Base-by-base conservation (phyloP, 2,113 vertebrate genomes). In the Bubo bubo region DNA sequence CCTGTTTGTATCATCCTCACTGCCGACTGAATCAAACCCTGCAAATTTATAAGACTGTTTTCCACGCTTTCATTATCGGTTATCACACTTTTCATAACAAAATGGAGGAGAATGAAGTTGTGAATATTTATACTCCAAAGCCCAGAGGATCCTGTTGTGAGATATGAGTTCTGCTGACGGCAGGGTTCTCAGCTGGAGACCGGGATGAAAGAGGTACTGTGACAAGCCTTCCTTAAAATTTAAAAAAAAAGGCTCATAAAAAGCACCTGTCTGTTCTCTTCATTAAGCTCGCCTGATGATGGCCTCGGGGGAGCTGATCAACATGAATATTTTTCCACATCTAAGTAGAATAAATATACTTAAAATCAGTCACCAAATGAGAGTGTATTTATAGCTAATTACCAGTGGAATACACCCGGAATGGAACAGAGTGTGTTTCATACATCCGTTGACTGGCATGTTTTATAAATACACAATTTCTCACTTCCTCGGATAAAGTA, bases 261-360 rank as follows among this genome's bases (percentile, higher is more conserved):
- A 97, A 68, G 79, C 90, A 96, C 95, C 95, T 96, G 94, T 90
- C 95, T 88, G 88, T 83, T 96, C 86, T 91, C 95, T 91, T 97
- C 97, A 90, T 97, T 96, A 97, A 95, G 79, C 84, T 93, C 52
- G 5, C 79, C 89, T 97, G 95, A 97, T 96, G 96, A 96, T 94
- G 4, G 75, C 72, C 96, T 97, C 79, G 1, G 18, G 92, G 66
- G 96, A 91, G 86, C 77, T 94, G 85, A 97, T 66, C 66, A 91
- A 56, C 52, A 13, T 18, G 79, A 59, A 95, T 77, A 59, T 75
- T 95, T 71, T 90, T 80, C 77, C 90, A 72, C 74, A 47, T 86
- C 93, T 93, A 95, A 97, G 96, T 64, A 95, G 94, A 89, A 94
- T 93, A 93, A 97, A 96, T 81, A 96, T 53, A 89, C 93, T 96